Evolutionary conservation across 2,888 invertebrate species (phyloP), one percentile per base, ranked within the genome.

Genomic region (Dasypogon diadema): DNA sequence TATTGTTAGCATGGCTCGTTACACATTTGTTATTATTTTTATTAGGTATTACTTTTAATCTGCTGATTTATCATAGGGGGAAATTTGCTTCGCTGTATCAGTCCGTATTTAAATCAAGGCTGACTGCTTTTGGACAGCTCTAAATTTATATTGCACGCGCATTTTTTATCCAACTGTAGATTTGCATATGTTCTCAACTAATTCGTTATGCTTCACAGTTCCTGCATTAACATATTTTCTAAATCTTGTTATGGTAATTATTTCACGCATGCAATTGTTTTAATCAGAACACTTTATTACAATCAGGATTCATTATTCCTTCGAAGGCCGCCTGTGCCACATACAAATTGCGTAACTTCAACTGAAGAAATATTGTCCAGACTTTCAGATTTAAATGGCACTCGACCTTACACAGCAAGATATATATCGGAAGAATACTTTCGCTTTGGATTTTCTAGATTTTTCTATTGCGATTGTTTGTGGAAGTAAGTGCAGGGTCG

Each of bases 121-220:
- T 37, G 60, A 60, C 60, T 37, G 18, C 60, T 60, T 60, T 60
- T 60, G 37, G 60, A 60, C 5, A 60, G 60, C 16, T 60, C 60
- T 60, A 60, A 60, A 60, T 60, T 60, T 60, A 60, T 37, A 37
- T 34, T 60, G 60, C 60, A 60, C 60, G 60, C 60, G 60, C 60
- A 12, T 60, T 60, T 60, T 60, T 60, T 60, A 16, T 21, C 60
- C 18, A 12, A 34, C 37, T 60, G n/a, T 12, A 60, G 60, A 60
- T 60, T 60, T 37, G 21, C 60, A 60, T 60, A 60, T 37, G 34
- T 18, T 60, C 60, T 51, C 5, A 21, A 21, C 21, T 18, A 21
- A 60, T 60, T 60, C 37, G 34, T 5, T 60, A 60, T 37, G 60
- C 60, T 60, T 21, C 34, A 37, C 37, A 60, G 60, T 21, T 60